A percentile compares a stretch with the other conserved stretches of the same genome.
Conservation (phyloP, 2,113 vertebrate genomes). For the Entelurus aequoreus region DNA sequence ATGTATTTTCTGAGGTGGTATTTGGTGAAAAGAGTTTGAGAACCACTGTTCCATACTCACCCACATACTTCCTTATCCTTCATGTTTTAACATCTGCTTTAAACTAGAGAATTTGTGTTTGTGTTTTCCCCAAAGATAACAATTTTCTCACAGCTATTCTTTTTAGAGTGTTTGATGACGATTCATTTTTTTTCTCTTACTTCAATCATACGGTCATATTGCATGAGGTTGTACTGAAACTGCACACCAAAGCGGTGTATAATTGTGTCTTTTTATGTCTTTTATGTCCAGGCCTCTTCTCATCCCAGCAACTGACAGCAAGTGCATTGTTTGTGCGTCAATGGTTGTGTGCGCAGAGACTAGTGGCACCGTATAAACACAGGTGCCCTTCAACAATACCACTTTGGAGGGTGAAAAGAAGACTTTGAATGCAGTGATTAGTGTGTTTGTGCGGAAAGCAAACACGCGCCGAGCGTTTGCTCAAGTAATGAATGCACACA, state of each 20-base stretch:
- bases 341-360: slow-evolving; percentile 2
- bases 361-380: not conserved
- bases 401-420: slow-evolving; percentile 22
- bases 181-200: not conserved
- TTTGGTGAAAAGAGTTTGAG: no score
- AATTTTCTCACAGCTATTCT: not conserved
- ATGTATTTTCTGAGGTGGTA: no score
- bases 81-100: not conserved
- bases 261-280: slow-evolving; percentile 1
- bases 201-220: slow-evolving; percentile 1
- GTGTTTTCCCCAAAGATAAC: not conserved
- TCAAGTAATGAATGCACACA: slow-evolving; percentile 16
- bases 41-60: no score
- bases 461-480: slow-evolving; percentile 38
- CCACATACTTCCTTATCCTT: not conserved
- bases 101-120: not conserved
- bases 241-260: not conserved
- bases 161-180: not conserved
- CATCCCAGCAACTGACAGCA: not conserved
- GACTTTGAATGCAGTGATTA: slow-evolving; percentile 27
- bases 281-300: not conserved
- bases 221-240: not conserved
- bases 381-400: slow-evolving; percentile 27
- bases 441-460: slow-evolving; percentile 28
- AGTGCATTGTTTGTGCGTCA: not conserved